Base-by-base conservation (phyloP, 2,888 invertebrate genomes). In the Coronaproctus castanopsis region DNA sequence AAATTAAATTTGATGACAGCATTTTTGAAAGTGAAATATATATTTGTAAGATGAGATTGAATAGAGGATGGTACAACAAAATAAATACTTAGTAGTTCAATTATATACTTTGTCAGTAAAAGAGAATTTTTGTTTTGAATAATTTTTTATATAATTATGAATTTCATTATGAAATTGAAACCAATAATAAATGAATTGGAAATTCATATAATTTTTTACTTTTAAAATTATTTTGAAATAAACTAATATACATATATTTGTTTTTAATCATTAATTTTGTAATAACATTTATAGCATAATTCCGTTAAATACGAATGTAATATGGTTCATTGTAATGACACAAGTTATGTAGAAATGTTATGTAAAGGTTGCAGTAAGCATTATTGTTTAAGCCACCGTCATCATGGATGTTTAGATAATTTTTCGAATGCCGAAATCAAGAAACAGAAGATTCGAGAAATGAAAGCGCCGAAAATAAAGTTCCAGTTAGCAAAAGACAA, bases 361-460 rank as follows among this genome's bases (percentile, higher is more conserved):
- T 87, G 86, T 69, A 67, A 72, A 2, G 79, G 78, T 64, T 86
- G 86, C 68, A 71, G 74, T 19, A 76, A 78, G 66, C 82, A 85
- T 71, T 85, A 76, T 69, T 87, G 86, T 70, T 72, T 86, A 22
- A 72, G 75, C 50, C 87, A 87, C 68, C 76, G 86, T 59, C 72
- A 75, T 67, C 74, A 75, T 64, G 72, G 70, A 1, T 67, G 68
- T 58, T 57, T 63, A 14, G 66, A 67, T 57, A 61, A 61, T 23
- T 57, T 63, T 18, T 59, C 61, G 8, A 63, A 63, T 36, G 64
- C 61, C 5, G 66, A 76, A 61, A 75, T 75, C 24, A 73, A 76
- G 69, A 74, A 75, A 57, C 73, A 72, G 10, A 78, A 78, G 68
- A 73, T 77, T 64, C 77, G 78, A 65, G 76, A 78, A 64, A 75